A percentile compares a stretch with the other conserved stretches of the same genome.
phyloP scores from a whole-genome alignment of 1,140 invertebrate species.

The Sminthurides bifidus region DNA sequence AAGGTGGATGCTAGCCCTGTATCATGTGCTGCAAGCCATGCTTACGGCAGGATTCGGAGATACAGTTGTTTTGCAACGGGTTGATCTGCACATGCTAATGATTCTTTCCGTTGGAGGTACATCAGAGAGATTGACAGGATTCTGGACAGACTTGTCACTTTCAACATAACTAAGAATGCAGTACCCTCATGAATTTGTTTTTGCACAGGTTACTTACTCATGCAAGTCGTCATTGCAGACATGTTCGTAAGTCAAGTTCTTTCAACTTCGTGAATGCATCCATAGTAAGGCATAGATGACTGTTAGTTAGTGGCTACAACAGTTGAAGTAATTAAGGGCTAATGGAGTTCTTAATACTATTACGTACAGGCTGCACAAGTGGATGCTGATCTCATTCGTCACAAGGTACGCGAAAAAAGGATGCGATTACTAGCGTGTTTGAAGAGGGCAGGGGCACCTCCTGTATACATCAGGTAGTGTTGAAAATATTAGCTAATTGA shows the following conservation, averaged over 20 bases:
- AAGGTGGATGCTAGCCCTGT: neutral
- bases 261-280: neutral
- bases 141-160: neutral
- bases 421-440: neutral
- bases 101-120: neutral
- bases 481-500: neutral
- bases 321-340: neutral
- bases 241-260: neutral
- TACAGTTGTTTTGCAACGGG: neutral
- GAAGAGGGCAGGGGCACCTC: neutral
- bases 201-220: neutral
- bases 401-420: slow-evolving; percentile 3
- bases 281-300: neutral
- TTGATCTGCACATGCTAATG: neutral
- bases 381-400: slow-evolving; percentile 6
- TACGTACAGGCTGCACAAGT: slow-evolving; percentile 14
- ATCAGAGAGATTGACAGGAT: too few species aligned
- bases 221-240: neutral
- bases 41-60: neutral
- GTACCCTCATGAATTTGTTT: neutral
- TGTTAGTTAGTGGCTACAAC: neutral
- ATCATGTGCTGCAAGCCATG: neutral
- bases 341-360: neutral
- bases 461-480: neutral
- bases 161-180: neutral